Evolutionary conservation across 2,888 invertebrate species (phyloP).

Genomic region (Agrilus cyanescens): DNA sequence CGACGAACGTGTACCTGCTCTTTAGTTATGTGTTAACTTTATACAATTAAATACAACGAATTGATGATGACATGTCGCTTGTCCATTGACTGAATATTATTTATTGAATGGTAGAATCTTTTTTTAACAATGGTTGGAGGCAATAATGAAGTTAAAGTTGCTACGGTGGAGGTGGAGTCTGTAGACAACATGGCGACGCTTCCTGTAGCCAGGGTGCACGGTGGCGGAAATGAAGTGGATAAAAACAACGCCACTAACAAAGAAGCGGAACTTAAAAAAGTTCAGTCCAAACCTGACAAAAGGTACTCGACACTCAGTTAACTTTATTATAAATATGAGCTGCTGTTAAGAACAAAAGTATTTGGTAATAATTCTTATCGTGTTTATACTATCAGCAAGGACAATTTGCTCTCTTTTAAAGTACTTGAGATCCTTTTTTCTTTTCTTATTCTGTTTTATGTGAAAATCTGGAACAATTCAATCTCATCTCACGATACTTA

Average conservation of each 20-base stretch:
- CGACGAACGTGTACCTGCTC: constrained; percentile 10
- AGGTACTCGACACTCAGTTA: constrained; percentile 44
- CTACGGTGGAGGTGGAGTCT: constrained; percentile 77
- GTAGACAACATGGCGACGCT: constrained; percentile 84
- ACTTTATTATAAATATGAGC: no score
- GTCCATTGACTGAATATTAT: constrained; percentile 3
- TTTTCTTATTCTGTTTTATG: no score
- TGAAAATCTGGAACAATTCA: no score
- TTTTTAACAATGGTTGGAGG: constrained; percentile 45
- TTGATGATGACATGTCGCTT: constrained; percentile 5
- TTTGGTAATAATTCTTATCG: no score
- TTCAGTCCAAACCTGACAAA: constrained; percentile 72
- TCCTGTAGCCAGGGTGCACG: constrained; percentile 65
- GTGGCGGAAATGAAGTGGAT: constrained; percentile 63
- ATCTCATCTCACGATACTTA: no score
- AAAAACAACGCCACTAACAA: constrained; percentile 74
- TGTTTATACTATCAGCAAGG: no score
- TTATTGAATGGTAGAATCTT: constrained; percentile 3
- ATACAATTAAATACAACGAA: constrained; percentile 10
- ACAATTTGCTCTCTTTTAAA: no score
- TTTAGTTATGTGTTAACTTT: no score
- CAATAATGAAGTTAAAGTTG: constrained; percentile 74
- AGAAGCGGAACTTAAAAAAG: constrained; percentile 79
- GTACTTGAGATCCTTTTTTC: no score
- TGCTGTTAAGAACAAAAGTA: no score